Evolutionary conservation across 2,797 vertebrate genomes (phyloP), one percentile per base, ranked within the genome.

Genomic region (Gymnopithys bicolor): DNA sequence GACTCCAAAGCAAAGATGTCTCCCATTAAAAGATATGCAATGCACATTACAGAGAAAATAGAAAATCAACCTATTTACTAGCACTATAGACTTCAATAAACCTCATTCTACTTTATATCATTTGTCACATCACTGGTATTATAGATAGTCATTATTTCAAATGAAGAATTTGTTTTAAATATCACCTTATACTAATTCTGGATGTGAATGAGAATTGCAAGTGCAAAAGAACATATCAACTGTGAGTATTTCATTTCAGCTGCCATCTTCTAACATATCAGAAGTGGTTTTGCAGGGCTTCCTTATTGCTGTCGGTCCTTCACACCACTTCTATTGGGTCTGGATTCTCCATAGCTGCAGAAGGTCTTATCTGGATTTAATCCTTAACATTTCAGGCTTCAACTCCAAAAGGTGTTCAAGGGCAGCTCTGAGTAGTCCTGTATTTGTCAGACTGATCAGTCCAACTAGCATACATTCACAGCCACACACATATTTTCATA

Each of bases 331-430:
- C 0, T 30, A 5, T 1, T 17, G 4, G 19, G 32, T 52, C 64
- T 80, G 53, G 58, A 84, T 53, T 88, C 53, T 58, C 33, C 56
- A 52, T 22, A 77, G 37, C 48, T 85, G 49, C 75, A 75, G 49
- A 68, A 77, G 17, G 19, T 41, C 63, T 63, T 53, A 19, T 23
- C 17, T 58, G 51, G 16, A 85, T 55, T 14, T 21, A 80, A 23
- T 16, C 21, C 33, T 67, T 71, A 66, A 85, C 46, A 91, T 39
- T 91, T 87, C 77, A 88, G 56, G 13, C 23, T 84, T 78, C 39
- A 51, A 5, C 43, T 77, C 46, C 32, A 70, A 46, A 73, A 67
- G 17, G 5, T 76, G 16, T 13, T 77, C n/a, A 55, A 6, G 46
- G 51, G 32, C 35, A 49, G 45, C 28, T 89, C 33, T 41, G 43